Evolutionary conservation across 2,113 vertebrate genomes (phyloP).

Genomic region (Cairina moschata): DNA sequence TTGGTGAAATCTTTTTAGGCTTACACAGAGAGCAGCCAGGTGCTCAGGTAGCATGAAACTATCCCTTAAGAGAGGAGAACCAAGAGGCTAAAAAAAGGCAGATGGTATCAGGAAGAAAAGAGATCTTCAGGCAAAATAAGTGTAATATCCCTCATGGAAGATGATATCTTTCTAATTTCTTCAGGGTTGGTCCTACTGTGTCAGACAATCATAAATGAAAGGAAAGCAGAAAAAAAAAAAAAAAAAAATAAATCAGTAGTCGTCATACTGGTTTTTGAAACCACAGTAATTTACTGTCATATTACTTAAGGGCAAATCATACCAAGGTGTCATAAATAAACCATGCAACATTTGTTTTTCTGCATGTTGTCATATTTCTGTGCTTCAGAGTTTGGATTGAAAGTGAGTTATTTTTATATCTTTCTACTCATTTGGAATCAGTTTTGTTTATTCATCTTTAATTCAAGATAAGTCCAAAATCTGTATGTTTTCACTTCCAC

Average conservation of each 20-base stretch:
- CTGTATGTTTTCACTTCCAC: background rate
- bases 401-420: background rate
- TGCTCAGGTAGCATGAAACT: background rate
- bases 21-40: background rate
- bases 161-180: conserved; percentile 43
- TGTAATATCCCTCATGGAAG: background rate
- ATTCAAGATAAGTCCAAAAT: background rate
- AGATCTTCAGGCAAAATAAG: conserved; percentile 25
- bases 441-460: background rate
- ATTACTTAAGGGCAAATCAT: conserved; percentile 32
- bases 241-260: conserved; percentile 42
- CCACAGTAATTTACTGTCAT: conserved; percentile 32
- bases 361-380: background rate
- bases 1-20: background rate
- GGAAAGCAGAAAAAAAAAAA: background rate
- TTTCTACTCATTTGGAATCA: background rate
- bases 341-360: background rate
- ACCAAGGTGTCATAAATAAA: conserved; percentile 45
- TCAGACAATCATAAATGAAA: conserved; percentile 39
- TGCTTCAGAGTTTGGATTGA: background rate
- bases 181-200: background rate
- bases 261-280: conserved; percentile 3
- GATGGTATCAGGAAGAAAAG: background rate
- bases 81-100: background rate
- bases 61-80: background rate